Evolutionary conservation across 1,140 invertebrate species (phyloP), one percentile per base, ranked within the genome.

Genomic region (Harlomillsia oculata): DNA sequence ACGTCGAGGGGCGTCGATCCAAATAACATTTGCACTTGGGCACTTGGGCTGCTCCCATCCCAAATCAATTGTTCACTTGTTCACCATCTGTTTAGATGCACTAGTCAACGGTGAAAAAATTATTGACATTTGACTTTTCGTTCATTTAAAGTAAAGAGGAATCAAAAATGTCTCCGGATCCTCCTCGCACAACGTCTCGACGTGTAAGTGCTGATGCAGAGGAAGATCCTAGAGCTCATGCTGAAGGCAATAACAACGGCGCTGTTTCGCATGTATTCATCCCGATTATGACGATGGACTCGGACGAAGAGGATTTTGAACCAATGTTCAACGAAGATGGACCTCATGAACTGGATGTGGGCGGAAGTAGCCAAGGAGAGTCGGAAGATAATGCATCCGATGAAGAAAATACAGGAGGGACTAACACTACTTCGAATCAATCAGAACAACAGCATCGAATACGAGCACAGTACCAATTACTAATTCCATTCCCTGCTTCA

Each of bases 121-220:
- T n/a, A n/a, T n/a, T n/a, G n/a, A n/a, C n/a, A n/a, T n/a, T n/a
- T n/a, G n/a, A n/a, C n/a, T n/a, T n/a, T n/a, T n/a, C n/a, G n/a
- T n/a, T n/a, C n/a, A n/a, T n/a, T n/a, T n/a, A n/a, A n/a, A n/a
- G n/a, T n/a, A n/a, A n/a, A n/a, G n/a, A n/a, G n/a, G n/a, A n/a
- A n/a, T n/a, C n/a, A n/a, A n/a, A n/a, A n/a, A 57, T 57, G 55
- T 57, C 55, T 11, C 55, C 55, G 18, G 55, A 57, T 30, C 55
- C 55, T 23, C 55, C 46, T 11, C 28, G 39, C 39, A 26, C 21
- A 18, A 26, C 36, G 18, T 40, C 34, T n/a, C 34, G 34, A 26
- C 34, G 49, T 13, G n/a, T n/a, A n/a, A n/a, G n/a, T n/a, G n/a
- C n/a, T n/a, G n/a, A n/a, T n/a, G n/a, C n/a, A n/a, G n/a, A n/a